Evolutionary conservation across 2,797 vertebrate species (phyloP).

Genomic region (Brachyalestes nurse): DNA sequence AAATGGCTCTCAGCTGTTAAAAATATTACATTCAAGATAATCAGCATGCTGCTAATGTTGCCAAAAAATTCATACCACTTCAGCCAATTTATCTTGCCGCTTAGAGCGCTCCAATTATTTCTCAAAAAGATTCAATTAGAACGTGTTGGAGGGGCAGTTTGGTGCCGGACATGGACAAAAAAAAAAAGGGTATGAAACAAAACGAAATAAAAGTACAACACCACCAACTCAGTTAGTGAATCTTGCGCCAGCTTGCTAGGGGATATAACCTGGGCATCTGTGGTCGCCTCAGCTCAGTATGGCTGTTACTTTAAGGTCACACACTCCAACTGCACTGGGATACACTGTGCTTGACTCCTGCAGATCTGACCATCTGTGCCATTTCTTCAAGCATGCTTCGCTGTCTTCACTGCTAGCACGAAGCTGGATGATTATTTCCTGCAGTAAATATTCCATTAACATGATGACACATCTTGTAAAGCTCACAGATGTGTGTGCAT

Average conservation of each 20-base stretch:
- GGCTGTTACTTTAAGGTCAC: slow-evolving; percentile 46
- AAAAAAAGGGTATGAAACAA: background rate
- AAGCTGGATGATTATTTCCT: slow-evolving; percentile 29
- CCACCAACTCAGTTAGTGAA: background rate
- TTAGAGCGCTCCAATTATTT: slow-evolving; percentile 30
- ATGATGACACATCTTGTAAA: slow-evolving; percentile 9
- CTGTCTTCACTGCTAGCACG: slow-evolving; percentile 26
- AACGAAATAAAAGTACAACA: slow-evolving; percentile 7
- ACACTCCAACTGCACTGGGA: slow-evolving; percentile 32
- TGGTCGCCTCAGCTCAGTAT: slow-evolving; percentile 4
- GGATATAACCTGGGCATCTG: slow-evolving; percentile 1
- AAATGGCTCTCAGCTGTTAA: background rate
- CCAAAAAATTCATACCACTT: slow-evolving; percentile 17
- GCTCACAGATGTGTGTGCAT: background rate
- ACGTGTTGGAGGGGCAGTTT: background rate
- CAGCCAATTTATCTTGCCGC: slow-evolving; percentile 19
- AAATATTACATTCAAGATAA: slow-evolving; percentile 27
- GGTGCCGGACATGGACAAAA: background rate
- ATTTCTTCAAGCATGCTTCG: slow-evolving; percentile 29
- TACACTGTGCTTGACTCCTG: slow-evolving; percentile 44
- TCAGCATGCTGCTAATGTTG: slow-evolving; percentile 15
- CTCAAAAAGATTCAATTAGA: slow-evolving; percentile 20
- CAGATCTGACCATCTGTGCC: slow-evolving; percentile 52
- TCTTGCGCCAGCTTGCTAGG: slow-evolving; percentile 4
- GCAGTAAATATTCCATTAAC: background rate